phyloP scores from a whole-genome alignment of 2,113 vertebrate species.

The Tenrec ecaudatus region DNA sequence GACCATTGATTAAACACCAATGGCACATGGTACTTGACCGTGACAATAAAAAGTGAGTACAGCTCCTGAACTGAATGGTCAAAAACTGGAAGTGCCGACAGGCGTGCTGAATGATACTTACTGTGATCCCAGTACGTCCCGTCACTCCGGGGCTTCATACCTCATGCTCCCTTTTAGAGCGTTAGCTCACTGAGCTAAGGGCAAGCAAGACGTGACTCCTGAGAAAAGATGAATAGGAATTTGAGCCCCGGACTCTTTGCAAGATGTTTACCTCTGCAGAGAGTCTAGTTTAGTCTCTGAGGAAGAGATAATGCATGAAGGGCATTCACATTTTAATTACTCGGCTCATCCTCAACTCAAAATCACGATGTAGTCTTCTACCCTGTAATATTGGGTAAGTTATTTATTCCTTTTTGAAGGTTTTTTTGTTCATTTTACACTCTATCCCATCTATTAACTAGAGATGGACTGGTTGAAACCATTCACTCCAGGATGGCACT shows the following conservation, averaged over 20 bases:
- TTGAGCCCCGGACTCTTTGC: not conserved
- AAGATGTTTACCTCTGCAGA: not conserved
- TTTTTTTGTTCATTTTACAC: too few species aligned
- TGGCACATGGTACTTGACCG: not conserved
- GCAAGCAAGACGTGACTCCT: not conserved
- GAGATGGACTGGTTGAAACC: not conserved
- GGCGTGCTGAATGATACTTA: not conserved
- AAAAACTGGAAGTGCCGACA: constrained; percentile 23
- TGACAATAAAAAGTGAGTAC: not conserved
- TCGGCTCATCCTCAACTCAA: not conserved
- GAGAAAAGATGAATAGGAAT: not conserved
- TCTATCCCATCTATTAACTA: not conserved
- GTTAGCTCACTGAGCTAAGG: not conserved
- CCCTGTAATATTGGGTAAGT: not conserved
- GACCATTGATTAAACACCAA: not conserved
- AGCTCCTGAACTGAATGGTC: not conserved
- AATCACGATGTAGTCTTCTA: not conserved
- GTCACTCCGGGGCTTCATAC: not conserved
- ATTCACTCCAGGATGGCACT: not conserved
- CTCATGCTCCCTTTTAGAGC: not conserved
- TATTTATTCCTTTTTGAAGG: not conserved
- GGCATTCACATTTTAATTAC: not conserved
- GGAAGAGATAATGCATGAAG: not conserved
- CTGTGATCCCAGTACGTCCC: not conserved
- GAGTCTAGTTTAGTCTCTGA: not conserved